Evolutionary conservation across 2,113 vertebrate genomes (phyloP).

Genomic region (Pteropus alecto): DNA sequence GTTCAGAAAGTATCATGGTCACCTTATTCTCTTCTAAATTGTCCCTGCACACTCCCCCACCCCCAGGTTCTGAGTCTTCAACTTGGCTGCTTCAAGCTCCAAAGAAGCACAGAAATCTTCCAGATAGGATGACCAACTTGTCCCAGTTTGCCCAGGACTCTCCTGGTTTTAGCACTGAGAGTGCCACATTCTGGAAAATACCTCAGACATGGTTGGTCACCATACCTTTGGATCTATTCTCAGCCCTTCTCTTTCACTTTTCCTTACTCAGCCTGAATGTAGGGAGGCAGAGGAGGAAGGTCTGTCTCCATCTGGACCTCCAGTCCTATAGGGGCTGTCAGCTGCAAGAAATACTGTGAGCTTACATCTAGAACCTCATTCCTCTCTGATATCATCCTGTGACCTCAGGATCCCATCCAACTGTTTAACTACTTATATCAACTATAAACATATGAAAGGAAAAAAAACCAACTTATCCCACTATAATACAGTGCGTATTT

Average conservation of each 20-base stretch:
- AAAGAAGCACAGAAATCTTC: slow-evolving; percentile 6
- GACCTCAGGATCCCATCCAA: not conserved
- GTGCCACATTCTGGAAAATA: not conserved
- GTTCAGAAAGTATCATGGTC: slow-evolving; percentile 50
- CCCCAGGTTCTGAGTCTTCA: not conserved
- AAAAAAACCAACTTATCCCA: not conserved
- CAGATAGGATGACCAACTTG: not conserved
- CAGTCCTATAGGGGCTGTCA: not conserved
- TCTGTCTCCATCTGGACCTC: not conserved
- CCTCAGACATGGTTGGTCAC: not conserved
- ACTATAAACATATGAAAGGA: not conserved
- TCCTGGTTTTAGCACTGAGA: not conserved
- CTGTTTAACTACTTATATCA: not conserved
- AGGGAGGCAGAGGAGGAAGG: not conserved
- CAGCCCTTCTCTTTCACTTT: not conserved
- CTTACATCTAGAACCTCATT: not conserved
- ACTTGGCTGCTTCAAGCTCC: slow-evolving; percentile 3
- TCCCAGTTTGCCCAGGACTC: not conserved
- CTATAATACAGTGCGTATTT: not conserved
- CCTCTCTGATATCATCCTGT: not conserved
- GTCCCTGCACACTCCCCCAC: not conserved
- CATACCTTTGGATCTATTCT: not conserved
- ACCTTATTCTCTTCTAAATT: slow-evolving; percentile 49
- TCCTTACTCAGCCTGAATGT: not conserved
- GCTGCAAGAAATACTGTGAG: not conserved